Evolutionary conservation across 2,888 invertebrate genomes (phyloP), one percentile per base, ranked within the genome.

Genomic region (Leptopilina drosophilae): DNA sequence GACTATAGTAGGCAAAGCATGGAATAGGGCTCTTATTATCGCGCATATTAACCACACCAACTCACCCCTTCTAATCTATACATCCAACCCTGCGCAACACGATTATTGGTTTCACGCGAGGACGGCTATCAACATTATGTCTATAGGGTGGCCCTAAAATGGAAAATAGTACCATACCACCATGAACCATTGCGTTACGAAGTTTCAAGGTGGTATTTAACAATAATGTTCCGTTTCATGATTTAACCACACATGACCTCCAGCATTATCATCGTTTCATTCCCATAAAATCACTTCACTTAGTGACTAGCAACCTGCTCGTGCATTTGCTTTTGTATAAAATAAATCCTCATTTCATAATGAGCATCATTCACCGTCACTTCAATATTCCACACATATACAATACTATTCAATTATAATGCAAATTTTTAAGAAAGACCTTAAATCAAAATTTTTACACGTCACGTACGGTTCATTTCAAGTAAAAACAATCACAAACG

Each of bases 21-120:
- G 69, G 82, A 80, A 81, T 82, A 85, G 84, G 86, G 87, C 87
- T 89, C 89, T 90, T 89, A 89, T 90, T 90, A 90, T 88, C 87
- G 87, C 85, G 85, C 85, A 88, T 88, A 90, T 90, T 90, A 89
- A 87, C 88, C 87, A 87, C 88, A 87, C 88, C 87, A 86, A 88
- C 87, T 89, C 89, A 87, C n/a, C 87, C 89, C 89, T 89, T 88
- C 87, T 89, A 88, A 89, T 89, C 88, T 89, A 87, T 88, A 88
- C 85, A 86, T 49, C 73, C 87, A 86, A 86, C 86, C 85, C 85
- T 81, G 86, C 82, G 85, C 87, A 86, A 83, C 86, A 86, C 88
- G 88, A 90, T 90, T 89, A 90, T 90, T 88, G 89, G 90, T 88
- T 89, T 89, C 87, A 87, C 88, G 88, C 87, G 87, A 86, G 87